Conservation (phyloP, 2,888 invertebrate genomes). For the Ennomos erosarius region DNA sequence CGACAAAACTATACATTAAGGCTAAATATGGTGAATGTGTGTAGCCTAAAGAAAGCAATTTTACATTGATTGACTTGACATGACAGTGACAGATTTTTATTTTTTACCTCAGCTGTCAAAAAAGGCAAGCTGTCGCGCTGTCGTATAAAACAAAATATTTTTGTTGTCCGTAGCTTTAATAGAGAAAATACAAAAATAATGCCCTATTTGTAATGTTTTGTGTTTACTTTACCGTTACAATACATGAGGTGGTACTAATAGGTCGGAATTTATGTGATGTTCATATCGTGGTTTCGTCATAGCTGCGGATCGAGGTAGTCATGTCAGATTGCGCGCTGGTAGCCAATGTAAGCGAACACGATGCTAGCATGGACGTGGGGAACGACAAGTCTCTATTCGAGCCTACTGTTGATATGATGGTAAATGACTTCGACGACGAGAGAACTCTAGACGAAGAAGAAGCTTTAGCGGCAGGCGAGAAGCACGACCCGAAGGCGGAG, state of each 20-base stretch:
- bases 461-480: constrained; percentile 94
- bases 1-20: too few species aligned
- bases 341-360: constrained; percentile 81
- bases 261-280: constrained; percentile 59
- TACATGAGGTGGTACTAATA: constrained; percentile 47
- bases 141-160: constrained; percentile 83
- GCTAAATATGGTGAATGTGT: too few species aligned
- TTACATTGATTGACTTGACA: too few species aligned
- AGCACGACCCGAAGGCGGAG: constrained; percentile 94
- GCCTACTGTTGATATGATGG: constrained; percentile 97
- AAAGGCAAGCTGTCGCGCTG: constrained; percentile 34
- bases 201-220: constrained; percentile 62
- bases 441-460: constrained; percentile 98
- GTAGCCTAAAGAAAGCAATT: too few species aligned
- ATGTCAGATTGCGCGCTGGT: constrained; percentile 85
- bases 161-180: constrained; percentile 67
- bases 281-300: constrained; percentile 63
- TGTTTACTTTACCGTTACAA: constrained; percentile 53
- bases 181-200: constrained; percentile 55
- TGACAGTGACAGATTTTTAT: too few species aligned
- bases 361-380: constrained; percentile 84
- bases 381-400: constrained; percentile 90
- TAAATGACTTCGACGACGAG: constrained; percentile 99
- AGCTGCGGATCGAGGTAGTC: constrained; percentile 70
- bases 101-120: too few species aligned